phyloP scores from a whole-genome alignment of 2,888 invertebrate species.

The Drosophila acutilabella region DNA sequence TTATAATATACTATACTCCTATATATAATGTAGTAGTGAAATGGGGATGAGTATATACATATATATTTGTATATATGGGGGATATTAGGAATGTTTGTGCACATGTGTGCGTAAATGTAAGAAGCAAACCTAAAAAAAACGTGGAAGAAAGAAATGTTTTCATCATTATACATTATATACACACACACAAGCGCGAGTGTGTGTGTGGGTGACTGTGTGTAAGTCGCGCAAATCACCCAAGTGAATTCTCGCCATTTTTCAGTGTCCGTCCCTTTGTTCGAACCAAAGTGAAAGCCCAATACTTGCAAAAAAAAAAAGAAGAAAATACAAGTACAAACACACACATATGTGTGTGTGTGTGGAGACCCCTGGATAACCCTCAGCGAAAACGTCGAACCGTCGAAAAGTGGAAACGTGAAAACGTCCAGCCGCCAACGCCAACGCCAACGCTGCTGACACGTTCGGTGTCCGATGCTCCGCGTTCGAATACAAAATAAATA shows the following conservation, averaged over 20 bases:
- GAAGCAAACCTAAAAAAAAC: slow-evolving; percentile 14
- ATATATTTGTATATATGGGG: neutral
- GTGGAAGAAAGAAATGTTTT: slow-evolving; percentile 38
- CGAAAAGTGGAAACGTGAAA: slow-evolving; percentile 33
- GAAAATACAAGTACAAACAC: slow-evolving; percentile 30
- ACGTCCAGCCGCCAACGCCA: slow-evolving; percentile 56
- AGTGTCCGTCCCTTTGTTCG: slow-evolving; percentile 77
- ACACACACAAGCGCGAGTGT: slow-evolving; percentile 4
- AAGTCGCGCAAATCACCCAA: slow-evolving; percentile 76
- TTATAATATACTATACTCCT: neutral
- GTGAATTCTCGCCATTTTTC: slow-evolving; percentile 80
- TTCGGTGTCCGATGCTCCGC: slow-evolving; percentile 69
- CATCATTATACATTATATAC: slow-evolving; percentile 27
- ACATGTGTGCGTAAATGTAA: slow-evolving; percentile 13
- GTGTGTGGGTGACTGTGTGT: slow-evolving; percentile 2
- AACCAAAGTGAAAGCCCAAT: slow-evolving; percentile 62
- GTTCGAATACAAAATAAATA: slow-evolving; percentile 82
- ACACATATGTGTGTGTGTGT: slow-evolving; percentile 14
- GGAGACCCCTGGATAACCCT: slow-evolving; percentile 56
- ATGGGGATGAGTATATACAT: neutral
- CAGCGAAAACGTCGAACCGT: slow-evolving; percentile 31
- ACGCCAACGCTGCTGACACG: slow-evolving; percentile 67
- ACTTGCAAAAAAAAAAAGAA: slow-evolving; percentile 36
- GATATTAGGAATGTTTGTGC: slow-evolving; percentile 14
- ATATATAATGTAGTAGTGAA: slow-evolving; percentile 6